These are phyloP conservation scores for Cladorhizidae sp. DNA, from an alignment of 37 sponge, comb jelly and placozoan species.

Conservation along the genomic window DNA sequence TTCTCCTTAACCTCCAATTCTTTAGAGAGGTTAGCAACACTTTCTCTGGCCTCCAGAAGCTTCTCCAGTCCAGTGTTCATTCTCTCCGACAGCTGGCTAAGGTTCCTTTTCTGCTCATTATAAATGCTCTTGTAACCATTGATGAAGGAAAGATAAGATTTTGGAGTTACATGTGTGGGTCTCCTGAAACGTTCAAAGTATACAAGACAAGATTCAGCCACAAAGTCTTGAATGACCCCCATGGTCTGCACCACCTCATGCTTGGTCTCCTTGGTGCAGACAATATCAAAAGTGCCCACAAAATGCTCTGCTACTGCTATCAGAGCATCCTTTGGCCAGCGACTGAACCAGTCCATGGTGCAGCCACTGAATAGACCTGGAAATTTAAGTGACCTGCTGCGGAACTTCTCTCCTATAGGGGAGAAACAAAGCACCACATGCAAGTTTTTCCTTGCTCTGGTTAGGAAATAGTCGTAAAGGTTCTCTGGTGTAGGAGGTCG, in stretches of 20 bases:
- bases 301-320: conserved; percentile 98
- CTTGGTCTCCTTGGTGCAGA: conserved; percentile 84
- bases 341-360: conserved; percentile 99
- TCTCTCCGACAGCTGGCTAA: conserved; percentile 82
- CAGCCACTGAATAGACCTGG: conserved; percentile 99
- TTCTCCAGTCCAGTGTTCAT: conserved; percentile 97
- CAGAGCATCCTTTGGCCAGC: conserved; percentile 99
- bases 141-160: conserved; percentile 97
- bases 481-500: conserved; percentile 98
- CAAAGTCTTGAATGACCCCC: conserved; percentile 97
- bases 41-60: conserved; percentile 91
- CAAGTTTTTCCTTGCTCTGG: conserved; percentile 90
- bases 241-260: conserved; percentile 90
- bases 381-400: conserved; percentile 95
- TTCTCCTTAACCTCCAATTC: conserved; percentile 97
- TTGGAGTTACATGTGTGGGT: conserved; percentile 97
- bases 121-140: conserved; percentile 92
- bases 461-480: conserved; percentile 96
- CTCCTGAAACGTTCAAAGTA: conserved; percentile 96
- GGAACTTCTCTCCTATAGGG: conserved; percentile 99
- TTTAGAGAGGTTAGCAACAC: conserved; percentile 81
- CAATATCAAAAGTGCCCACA: conserved; percentile 77
- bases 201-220: conserved; percentile 93
- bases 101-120: conserved; percentile 75
- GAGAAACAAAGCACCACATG: conserved; percentile 99